phyloP scores from a whole-genome alignment of 2,113 vertebrate genomes.

The Ageneiosus marmoratus region DNA sequence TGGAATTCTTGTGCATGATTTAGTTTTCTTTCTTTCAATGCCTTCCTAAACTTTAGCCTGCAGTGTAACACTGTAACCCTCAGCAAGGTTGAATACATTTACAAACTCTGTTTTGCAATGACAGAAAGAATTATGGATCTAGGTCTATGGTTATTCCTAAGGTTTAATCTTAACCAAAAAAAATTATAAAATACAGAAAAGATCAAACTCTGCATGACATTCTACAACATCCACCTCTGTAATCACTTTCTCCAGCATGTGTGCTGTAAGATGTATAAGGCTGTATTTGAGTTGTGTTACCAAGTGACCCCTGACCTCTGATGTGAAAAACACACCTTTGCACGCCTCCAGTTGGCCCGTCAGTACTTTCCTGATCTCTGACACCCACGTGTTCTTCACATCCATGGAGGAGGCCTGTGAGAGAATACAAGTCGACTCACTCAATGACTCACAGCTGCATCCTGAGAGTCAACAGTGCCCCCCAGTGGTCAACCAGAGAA shows the following conservation, averaged over 20 bases:
- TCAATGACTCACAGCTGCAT: neutral
- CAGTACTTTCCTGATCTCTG: conserved; percentile 91
- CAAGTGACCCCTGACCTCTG: neutral
- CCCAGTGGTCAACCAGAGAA: conserved; percentile 44
- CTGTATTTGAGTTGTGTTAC: neutral
- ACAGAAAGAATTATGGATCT: neutral
- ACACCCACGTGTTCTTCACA: conserved; percentile 91
- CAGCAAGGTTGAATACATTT: neutral
- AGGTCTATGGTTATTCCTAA: neutral
- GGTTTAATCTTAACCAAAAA: neutral
- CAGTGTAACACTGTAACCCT: no score
- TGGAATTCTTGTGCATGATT: neutral
- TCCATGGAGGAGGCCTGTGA: conserved; percentile 88
- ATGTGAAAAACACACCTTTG: conserved; percentile 75
- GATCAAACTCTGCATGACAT: neutral
- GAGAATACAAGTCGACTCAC: conserved; percentile 38
- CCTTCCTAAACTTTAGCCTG: neutral
- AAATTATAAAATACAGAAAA: neutral
- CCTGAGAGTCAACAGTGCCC: conserved; percentile 61
- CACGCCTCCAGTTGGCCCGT: conserved; percentile 86
- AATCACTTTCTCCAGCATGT: neutral
- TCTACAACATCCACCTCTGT: neutral
- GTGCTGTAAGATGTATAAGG: neutral
- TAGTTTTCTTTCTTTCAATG: no score
- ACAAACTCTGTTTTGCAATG: neutral